These are phyloP conservation scores for Pseudorhiza aurosa DNA, from an alignment of 30 jellyfish, hydroid and myxozoan species.

Conservation along the genomic window DNA sequence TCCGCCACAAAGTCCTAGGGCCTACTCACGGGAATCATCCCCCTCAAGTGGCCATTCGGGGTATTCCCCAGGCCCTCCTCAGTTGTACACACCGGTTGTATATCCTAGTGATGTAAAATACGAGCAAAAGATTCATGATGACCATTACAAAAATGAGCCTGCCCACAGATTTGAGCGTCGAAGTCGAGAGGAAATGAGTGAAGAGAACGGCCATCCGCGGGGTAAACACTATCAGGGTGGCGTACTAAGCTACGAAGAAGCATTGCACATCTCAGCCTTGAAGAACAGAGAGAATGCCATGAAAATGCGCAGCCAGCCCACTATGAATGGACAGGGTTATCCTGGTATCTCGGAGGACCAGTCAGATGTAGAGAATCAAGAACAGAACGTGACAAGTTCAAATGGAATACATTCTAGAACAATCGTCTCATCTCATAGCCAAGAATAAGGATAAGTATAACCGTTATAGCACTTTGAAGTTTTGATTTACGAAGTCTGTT, in stretches of 20 bases:
- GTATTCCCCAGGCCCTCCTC: conserved; percentile 66
- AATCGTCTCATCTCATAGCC: neutral
- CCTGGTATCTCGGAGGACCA: conserved; percentile 8
- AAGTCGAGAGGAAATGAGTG: conserved; percentile 38
- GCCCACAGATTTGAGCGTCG: conserved; percentile 23
- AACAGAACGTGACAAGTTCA: conserved; percentile 47
- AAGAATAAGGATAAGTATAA: no score
- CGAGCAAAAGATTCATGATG: conserved; percentile 13
- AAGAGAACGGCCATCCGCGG: neutral
- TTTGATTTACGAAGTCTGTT: no score
- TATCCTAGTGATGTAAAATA: conserved; percentile 61
- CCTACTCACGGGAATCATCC: conserved; percentile 52
- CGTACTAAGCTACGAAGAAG: conserved; percentile 54
- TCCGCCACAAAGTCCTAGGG: conserved; percentile 50
- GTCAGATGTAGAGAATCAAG: conserved; percentile 36
- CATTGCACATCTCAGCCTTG: conserved; percentile 35
- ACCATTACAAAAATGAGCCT: conserved; percentile 13
- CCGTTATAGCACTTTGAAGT: no score
- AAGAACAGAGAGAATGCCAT: conserved; percentile 33
- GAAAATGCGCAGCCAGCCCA: neutral
- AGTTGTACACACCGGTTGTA: conserved; percentile 60
- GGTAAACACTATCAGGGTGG: conserved; percentile 19
- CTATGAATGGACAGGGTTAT: conserved; percentile 12
- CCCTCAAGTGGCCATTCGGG: conserved; percentile 54
- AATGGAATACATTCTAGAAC: neutral